Conservation (phyloP, 2,797 vertebrate genomes). For the Chrysocyon brachyurus region DNA sequence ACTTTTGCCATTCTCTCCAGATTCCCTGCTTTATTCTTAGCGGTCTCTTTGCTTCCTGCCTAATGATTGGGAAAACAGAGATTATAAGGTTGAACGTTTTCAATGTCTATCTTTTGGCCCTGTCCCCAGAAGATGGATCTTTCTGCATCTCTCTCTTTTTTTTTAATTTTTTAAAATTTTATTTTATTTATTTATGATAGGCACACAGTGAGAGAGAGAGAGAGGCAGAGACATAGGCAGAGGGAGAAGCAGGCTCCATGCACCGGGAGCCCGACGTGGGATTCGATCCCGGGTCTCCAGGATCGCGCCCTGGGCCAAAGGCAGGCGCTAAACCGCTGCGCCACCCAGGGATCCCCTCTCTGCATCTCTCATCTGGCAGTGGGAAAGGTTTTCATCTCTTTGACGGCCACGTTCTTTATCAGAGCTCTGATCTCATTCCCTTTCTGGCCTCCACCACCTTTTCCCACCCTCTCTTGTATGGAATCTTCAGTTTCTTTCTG, state of each 20-base stretch:
- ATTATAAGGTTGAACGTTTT: background rate
- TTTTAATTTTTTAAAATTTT: too few relatives aligned
- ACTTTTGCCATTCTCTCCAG: background rate
- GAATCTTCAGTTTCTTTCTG: background rate
- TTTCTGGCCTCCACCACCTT: background rate
- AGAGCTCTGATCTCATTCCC: background rate
- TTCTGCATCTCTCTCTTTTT: background rate
- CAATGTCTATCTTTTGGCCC: background rate
- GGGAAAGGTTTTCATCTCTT: background rate
- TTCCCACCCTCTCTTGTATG: background rate
- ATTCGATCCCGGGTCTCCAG: too few relatives aligned
- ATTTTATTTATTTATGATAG: too few relatives aligned
- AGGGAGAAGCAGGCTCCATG: too few relatives aligned
- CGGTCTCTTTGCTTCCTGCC: background rate
- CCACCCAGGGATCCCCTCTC: too few relatives aligned
- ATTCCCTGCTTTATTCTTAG: background rate
- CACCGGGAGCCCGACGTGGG: too few relatives aligned
- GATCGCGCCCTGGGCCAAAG: too few relatives aligned
- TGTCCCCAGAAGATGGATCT: background rate
- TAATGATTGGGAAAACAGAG: background rate
- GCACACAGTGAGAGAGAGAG: too few relatives aligned
- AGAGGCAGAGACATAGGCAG: too few relatives aligned
- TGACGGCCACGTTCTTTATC: background rate
- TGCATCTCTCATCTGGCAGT: background rate
- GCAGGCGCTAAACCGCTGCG: too few relatives aligned